Evolutionary conservation across 2,888 invertebrate genomes (phyloP), one percentile per base, ranked within the genome.

Genomic region (Eilema griseolum): DNA sequence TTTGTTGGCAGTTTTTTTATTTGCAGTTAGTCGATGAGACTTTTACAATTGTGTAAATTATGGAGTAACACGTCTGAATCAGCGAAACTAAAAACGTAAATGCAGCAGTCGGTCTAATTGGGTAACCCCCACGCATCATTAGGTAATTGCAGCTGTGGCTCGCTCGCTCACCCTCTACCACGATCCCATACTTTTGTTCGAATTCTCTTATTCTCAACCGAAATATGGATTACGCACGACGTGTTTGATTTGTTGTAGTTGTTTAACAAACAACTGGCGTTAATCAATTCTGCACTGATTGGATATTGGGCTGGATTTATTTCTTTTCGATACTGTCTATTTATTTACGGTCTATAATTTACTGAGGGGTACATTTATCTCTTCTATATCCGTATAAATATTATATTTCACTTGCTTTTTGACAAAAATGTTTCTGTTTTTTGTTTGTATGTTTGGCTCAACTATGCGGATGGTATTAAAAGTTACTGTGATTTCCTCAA

Each of bases 101-200:
- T 91, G 91, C 89, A 88, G 90, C 90, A 86, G 85, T 85, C 86
- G 85, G 79, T 83, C 88, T 93, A 93, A 93, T 93, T 93, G 92
- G 91, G 90, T 90, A 91, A 91, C 91, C 90, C 83, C 89, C 86
- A 88, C 90, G 92, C 91, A 90, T 94, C 93, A 93, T 93, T 93
- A 93, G 91, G 91, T 93, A 90, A 93, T 93, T 93, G 93, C 92
- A 92, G 92, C 90, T 89, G 93, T 77, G 89, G 87, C 88, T 82
- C 85, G 70, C 79, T 77, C 80, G 72, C 81, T 76, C 82, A 66
- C 77, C 73, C 70, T 69, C 75, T 73, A 75, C 76, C 76, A 70
- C 76, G 81, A 77, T 72, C 59, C 81, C 73, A 67, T 72, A 80
- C 75, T 82, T 82, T 82, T 82, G 81, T 80, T 77, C 72, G 26